phyloP scores from a whole-genome alignment of 2,888 invertebrate species.

The Bruchidius siliquastri region DNA sequence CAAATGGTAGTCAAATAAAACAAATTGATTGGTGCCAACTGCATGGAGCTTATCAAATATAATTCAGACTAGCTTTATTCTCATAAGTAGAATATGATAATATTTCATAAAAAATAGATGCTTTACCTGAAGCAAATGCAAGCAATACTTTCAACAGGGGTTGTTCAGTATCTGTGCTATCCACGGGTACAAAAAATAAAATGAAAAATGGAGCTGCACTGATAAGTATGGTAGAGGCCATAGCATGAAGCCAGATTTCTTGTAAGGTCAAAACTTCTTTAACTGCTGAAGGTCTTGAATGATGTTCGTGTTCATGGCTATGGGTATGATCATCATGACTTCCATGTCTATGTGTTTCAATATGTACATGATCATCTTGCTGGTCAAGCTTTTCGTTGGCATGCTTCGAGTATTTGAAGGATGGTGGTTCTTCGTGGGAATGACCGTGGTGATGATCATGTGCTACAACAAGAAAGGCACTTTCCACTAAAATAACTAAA shows the following conservation, averaged over 20 bases:
- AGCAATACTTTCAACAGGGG: constrained; percentile 84
- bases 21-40: too few relatives aligned
- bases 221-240: constrained; percentile 87
- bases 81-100: too few relatives aligned
- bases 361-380: constrained; percentile 8
- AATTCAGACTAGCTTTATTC: too few relatives aligned
- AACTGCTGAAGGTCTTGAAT: constrained; percentile 29
- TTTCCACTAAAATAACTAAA: background rate
- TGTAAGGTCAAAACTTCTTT: constrained; percentile 24
- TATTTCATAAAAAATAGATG: background rate
- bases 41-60: too few relatives aligned
- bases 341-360: too few relatives aligned
- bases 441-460: constrained; percentile 27
- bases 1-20: too few relatives aligned
- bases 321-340: constrained; percentile 1
- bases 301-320: constrained; percentile 17
- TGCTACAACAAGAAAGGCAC: background rate
- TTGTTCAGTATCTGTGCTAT: constrained; percentile 77
- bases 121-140: constrained; percentile 77
- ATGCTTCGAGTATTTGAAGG: constrained; percentile 77
- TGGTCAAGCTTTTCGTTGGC: constrained; percentile 47
- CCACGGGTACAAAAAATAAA: constrained; percentile 87
- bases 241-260: constrained; percentile 71
- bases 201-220: constrained; percentile 93
- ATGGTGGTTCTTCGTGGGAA: constrained; percentile 54